Percentiles rank a stretch among this genome's conserved stretches.
These are phyloP conservation scores for Drosophila suzukii DNA, from an alignment of 1,140 invertebrate species.

Conservation along the genomic window DNA sequence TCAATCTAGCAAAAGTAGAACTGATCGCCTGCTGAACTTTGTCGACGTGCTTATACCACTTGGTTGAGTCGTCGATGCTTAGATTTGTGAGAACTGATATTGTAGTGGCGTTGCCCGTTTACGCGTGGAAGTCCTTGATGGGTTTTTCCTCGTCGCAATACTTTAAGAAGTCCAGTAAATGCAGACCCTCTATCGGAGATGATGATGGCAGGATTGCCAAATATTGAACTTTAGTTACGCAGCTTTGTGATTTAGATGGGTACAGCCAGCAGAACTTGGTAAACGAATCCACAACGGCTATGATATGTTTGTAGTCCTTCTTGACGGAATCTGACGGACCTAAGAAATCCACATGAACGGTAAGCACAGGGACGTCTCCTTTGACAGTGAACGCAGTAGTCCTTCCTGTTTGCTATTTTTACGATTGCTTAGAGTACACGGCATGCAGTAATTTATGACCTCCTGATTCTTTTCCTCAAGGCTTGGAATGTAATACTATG, in stretches of 20 bases:
- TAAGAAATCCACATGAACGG: background rate
- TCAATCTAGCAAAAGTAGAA: too few relatives aligned
- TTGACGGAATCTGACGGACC: background rate
- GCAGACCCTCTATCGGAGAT: background rate
- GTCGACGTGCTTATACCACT: background rate
- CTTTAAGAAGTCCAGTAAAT: slow-evolving; percentile 1
- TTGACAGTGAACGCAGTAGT: background rate
- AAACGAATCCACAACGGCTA: background rate
- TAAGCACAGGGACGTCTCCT: background rate
- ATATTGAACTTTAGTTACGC: background rate
- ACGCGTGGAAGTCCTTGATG: too few relatives aligned
- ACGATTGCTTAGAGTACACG: background rate
- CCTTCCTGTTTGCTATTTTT: background rate
- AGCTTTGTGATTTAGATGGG: background rate
- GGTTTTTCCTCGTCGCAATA: background rate
- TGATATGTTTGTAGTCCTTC: background rate
- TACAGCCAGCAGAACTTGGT: background rate
- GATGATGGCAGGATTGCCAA: background rate
- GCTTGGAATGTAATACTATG: too few relatives aligned
- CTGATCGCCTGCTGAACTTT: slow-evolving; percentile 3
- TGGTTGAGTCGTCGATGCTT: background rate
- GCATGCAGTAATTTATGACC: background rate
- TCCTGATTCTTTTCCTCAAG: background rate
- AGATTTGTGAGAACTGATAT: background rate
- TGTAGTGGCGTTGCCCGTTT: background rate